These are phyloP conservation scores for Leucosticte australis DNA, from an alignment of 2,113 vertebrate genomes.

Conservation along the genomic window DNA sequence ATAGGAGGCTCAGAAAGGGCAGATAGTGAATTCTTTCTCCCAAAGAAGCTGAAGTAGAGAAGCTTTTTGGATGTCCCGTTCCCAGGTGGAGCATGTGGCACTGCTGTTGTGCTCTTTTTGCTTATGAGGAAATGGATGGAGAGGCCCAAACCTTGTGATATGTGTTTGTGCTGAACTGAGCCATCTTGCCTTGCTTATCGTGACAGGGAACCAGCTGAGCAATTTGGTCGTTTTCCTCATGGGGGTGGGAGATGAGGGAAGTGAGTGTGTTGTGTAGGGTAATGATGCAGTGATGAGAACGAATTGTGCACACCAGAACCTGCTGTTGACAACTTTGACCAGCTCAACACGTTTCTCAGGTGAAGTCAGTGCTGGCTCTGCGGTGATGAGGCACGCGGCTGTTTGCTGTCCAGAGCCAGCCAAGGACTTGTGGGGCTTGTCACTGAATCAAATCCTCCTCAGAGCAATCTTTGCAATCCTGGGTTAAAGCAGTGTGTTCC, in stretches of 20 bases:
- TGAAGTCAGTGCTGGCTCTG: background rate
- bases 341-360: background rate
- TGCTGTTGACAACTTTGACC: background rate
- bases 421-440: background rate
- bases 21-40: background rate
- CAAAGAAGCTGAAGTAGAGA: background rate
- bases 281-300: background rate
- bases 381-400: fast-evolving
- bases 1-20: background rate
- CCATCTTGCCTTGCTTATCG: background rate
- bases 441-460: background rate
- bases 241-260: background rate
- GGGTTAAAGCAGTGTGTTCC: background rate
- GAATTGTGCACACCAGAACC: background rate
- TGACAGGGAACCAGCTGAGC: background rate
- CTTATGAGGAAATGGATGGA: fast-evolving
- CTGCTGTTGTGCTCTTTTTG: background rate
- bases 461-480: background rate
- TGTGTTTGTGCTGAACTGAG: background rate
- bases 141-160: background rate
- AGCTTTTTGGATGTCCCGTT: background rate
- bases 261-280: fast-evolving
- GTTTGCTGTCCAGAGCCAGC: background rate
- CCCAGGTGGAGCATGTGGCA: background rate
- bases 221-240: background rate